Base-by-base conservation (phyloP, 2,888 invertebrate genomes). In the Diabrotica balteata region DNA sequence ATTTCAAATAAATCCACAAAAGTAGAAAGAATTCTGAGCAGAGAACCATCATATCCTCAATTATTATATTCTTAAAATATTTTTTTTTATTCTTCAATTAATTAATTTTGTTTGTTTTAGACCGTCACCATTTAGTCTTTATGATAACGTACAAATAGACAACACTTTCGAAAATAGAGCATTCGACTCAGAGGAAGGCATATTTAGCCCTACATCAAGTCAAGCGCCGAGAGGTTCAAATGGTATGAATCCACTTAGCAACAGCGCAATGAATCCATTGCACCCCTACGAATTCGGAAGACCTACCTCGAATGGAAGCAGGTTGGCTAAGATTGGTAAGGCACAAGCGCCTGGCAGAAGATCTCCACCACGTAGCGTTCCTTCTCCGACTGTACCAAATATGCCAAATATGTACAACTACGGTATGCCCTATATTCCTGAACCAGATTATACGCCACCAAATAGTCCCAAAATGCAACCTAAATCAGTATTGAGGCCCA, bases 381-480 rank as follows among this genome's bases (percentile, higher is more conserved):
- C 72, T 2, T 59, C 59, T 1, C 67, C 67, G 7, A 57, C 55
- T 4, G 60, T 68, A 4, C 72, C 70, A 5, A 64, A 46, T 8
- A 50, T 55, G 9, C 62, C 59, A 7, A 17, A 22, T 17, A 49
- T 59, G 7, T 32, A 32, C 5, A 4, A 4, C 32, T 32, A 32
- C 5, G 32, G 32, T 4, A 32, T 32, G 32, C n/a, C 72, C 7
- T 67, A 72, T 47, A 72, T 72, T 49, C 72, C 72, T 5, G 69
- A 68, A 58, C 72, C 72, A 2, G 72, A 72, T 59, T 72, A 72
- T 53, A 66, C 69, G 8, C 72, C 72, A 3, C 70, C 72, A 9
- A 53, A 22, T 8, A 67, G 67, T 43, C 72, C 69, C 9, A 53
- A 10, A 10, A 32, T 49, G 3, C 51, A 59, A 42, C 69, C 69